These are phyloP conservation scores for Amitus sp. DNA, from an alignment of 2,888 invertebrate genomes.

Conservation along the genomic window DNA sequence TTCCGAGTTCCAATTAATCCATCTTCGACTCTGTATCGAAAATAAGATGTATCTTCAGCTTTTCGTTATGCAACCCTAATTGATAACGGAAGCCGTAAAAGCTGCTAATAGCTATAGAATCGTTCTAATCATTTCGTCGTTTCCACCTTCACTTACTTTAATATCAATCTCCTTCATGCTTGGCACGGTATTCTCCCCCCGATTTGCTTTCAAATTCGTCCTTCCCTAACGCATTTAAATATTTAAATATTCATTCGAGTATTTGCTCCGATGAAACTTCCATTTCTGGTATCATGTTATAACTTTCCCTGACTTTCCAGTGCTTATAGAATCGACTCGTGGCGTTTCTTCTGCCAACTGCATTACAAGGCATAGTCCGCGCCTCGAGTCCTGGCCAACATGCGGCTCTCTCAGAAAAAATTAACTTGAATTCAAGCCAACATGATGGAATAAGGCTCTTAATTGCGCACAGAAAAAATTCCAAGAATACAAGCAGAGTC, in stretches of 20 bases:
- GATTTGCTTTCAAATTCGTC: too few species aligned
- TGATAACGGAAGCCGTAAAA: conserved; percentile 33
- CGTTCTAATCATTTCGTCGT: conserved; percentile 22
- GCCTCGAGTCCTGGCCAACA: conserved; percentile 40
- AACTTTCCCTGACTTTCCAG: conserved; percentile 24
- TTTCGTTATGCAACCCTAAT: conserved; percentile 34
- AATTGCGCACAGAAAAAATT: too few species aligned
- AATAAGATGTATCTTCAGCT: conserved; percentile 29
- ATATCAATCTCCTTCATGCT: too few species aligned
- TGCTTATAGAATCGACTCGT: conserved; percentile 48
- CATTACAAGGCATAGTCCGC: conserved; percentile 27
- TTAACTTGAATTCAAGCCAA: conserved; percentile 63
- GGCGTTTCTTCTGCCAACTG: conserved; percentile 46
- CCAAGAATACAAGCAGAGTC: too few species aligned
- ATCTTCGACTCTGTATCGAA: conserved; percentile 39
- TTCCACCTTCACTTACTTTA: conserved; percentile 5
- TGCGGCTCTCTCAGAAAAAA: conserved; percentile 60
- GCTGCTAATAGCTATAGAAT: conserved; percentile 31
- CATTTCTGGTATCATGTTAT: conserved; percentile 5
- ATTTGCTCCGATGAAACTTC: conserved; percentile 7
- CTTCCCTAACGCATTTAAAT: not conserved
- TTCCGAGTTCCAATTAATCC: conserved; percentile 39
- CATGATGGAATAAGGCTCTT: conserved; percentile 62
- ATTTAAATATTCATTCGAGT: conserved; percentile 1
- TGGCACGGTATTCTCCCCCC: too few species aligned